Evolutionary conservation across 2,113 vertebrate genomes (phyloP), one percentile per base, ranked within the genome.

Genomic region (Ornithorhynchus anatinus): DNA sequence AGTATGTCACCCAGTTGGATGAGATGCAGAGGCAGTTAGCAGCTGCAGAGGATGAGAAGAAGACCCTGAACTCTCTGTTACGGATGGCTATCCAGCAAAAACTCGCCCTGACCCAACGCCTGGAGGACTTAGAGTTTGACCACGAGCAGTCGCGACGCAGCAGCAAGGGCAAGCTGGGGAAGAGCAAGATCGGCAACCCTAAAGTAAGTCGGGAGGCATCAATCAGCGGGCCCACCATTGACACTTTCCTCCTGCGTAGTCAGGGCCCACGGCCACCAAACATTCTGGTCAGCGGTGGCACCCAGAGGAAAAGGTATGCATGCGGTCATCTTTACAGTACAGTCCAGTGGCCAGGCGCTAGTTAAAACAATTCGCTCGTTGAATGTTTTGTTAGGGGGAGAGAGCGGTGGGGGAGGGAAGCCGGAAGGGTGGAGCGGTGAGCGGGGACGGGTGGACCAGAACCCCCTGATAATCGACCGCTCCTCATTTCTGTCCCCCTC

Each of bases 31-130:
- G 97, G 87, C 98, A 99, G 90, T 92, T 99, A 77, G 96, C 96
- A 0, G 98, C 97, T 12, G 98, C 98, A 0, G 98, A 99, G 89
- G 97, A 99, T 33, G 98, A 99, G 93, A 99, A 99, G 91, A 99
- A 99, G 94, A 99, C 97, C 12, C 79, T 99, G 52, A 98, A 99
- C 91, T 98, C 96, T 61, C 94, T 99, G 77, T 93, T 99, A 50
- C 94, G 96, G 53, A 98, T 99, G 97, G 98, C 98, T 47, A 99
- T 99, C 87, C 98, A 99, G 90, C 98, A 99, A 93, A 99, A 99
- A 77, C 94, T 99, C 80, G 97, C 98, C 43, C 89, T 99, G 70
- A 99, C 98, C 20, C 98, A 99, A 80, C 93, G 98, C 4, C 91
- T 99, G 84, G 98, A 99, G 87, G 98, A 99, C 84, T 95, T 99